Evolutionary conservation across 1,140 invertebrate species (phyloP), one percentile per base, ranked within the genome.

Genomic region (Pseudomyrmex sp.): DNA sequence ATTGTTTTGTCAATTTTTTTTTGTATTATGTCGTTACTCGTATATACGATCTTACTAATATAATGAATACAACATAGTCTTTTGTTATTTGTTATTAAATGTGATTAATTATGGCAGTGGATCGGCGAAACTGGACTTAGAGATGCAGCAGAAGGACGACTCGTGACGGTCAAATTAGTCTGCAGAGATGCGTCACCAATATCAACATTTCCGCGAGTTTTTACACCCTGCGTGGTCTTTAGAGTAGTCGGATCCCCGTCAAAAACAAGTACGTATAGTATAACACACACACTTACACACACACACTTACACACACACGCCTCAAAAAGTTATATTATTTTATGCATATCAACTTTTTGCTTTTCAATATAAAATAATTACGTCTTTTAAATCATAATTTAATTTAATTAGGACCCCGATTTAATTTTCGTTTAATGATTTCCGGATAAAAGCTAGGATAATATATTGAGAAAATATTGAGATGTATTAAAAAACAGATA

Each of bases 191-290:
- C 97, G 59, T 95, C 95, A 1, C 94, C 95, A 8, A 90, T 93
- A 8, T 90, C 93, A 0, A 91, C 94, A 23, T 95, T 95, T 73
- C 92, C 95, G 26, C 94, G 95, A 48, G 95, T 97, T n/a, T 97
- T 97, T 92, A 96, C 96, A 3, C 97, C 97, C 0, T 98, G 97
- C 85, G 96, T 98, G 26, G 97, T 97, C 10, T 97, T 98, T 90
- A 95, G 97, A 85, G 96, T 98, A 8, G 97, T 97, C 74, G 97
- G 97, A 35, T 97, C 97, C 56, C 97, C 97, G 20, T 95, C 95
- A 0, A 96, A 95, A 92, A 96, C 93, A 69, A 97, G 97, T 98
- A 95, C 95, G 94, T 94, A 85, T 44, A 9, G 66, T 8, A 8
- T 4, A 8, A 58, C 8, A 74, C 35, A 35, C 35, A 35, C 5